These are phyloP conservation scores for Entomobrya proxima DNA, from an alignment of 2,888 invertebrate genomes.

Conservation along the genomic window DNA sequence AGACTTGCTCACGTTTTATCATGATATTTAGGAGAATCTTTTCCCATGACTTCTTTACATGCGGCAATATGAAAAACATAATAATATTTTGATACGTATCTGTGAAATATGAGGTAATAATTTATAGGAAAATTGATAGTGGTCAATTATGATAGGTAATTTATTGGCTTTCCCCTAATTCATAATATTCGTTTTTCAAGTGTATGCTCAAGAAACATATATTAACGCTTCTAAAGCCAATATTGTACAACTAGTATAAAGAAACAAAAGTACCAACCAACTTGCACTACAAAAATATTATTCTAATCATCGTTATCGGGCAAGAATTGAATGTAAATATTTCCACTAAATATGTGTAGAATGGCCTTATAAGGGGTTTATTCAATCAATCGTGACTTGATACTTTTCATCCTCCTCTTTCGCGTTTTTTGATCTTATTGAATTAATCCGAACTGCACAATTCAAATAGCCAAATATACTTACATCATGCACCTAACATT, in stretches of 20 bases:
- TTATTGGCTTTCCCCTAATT: conserved; percentile 57
- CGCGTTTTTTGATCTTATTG: conserved; percentile 7
- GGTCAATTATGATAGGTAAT: conserved; percentile 72
- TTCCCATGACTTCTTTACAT: conserved; percentile 17
- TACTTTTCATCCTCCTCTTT: conserved; percentile 55
- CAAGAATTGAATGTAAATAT: conserved; percentile 22
- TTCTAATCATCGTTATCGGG: not conserved
- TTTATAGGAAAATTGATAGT: conserved; percentile 71
- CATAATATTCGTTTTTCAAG: not conserved
- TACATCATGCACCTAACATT: not conserved
- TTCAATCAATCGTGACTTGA: conserved; percentile 74
- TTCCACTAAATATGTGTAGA: conserved; percentile 24
- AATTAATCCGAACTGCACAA: conserved; percentile 33
- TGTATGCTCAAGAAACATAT: not conserved
- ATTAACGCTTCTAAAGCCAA: not conserved
- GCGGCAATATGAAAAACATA: conserved; percentile 1
- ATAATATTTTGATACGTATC: conserved; percentile 70
- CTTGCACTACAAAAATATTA: not conserved
- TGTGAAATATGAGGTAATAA: conserved; percentile 71
- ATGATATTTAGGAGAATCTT: conserved; percentile 28
- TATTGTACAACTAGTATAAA: conserved; percentile 15
- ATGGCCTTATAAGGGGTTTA: conserved; percentile 69
- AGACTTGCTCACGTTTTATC: conserved; percentile 1
- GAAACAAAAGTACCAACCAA: not conserved
- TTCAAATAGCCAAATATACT: not conserved